phyloP scores from a whole-genome alignment of 1,140 invertebrate species.

The Temnothorax nylanderi region DNA sequence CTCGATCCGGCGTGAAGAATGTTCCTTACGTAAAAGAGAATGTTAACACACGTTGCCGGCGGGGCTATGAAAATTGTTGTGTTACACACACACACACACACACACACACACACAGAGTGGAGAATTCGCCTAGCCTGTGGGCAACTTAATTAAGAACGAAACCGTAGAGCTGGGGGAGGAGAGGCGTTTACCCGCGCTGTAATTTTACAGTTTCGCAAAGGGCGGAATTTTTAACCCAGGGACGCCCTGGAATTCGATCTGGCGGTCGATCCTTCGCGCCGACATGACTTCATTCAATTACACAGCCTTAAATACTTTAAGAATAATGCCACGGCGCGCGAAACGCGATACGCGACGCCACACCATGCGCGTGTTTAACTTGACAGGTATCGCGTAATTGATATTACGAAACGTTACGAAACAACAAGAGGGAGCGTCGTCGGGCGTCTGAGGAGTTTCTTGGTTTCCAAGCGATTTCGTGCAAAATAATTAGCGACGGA shows the following conservation, averaged over 20 bases:
- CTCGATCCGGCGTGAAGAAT: conserved; percentile 13
- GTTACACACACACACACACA: neutral
- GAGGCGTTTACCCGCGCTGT: conserved; percentile 14
- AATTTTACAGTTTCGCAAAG: conserved; percentile 54
- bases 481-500: conserved; percentile 66
- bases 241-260: conserved; percentile 10
- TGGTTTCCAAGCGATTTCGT: conserved; percentile 66
- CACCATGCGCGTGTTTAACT: conserved; percentile 37
- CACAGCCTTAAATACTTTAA: conserved; percentile 61
- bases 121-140: conserved; percentile 2
- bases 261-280: conserved; percentile 8
- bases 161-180: neutral
- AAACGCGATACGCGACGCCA: conserved; percentile 44
- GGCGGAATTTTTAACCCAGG: conserved; percentile 21
- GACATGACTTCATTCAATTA: conserved; percentile 70
- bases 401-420: conserved; percentile 73
- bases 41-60: neutral
- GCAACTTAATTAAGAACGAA: conserved; percentile 3
- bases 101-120: neutral
- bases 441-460: conserved; percentile 46
- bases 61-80: conserved; percentile 23
- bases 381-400: conserved; percentile 73
- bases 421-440: conserved; percentile 22
- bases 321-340: conserved; percentile 57
- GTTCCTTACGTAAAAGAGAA: conserved; percentile 26